These are phyloP conservation scores for Fistularia tabacaria DNA, from an alignment of 2,797 vertebrate genomes.

Conservation along the genomic window DNA sequence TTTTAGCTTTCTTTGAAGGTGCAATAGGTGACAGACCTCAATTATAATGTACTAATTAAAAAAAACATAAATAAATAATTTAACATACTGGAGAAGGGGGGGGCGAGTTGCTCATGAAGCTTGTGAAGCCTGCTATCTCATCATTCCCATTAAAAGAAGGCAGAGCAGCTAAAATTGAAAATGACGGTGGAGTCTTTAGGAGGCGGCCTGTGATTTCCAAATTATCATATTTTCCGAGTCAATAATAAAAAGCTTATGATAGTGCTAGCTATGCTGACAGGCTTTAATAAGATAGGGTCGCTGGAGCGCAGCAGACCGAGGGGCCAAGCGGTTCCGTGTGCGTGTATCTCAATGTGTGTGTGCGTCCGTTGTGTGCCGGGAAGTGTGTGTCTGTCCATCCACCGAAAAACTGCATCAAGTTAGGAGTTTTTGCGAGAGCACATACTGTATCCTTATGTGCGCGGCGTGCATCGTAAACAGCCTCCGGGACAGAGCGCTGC, in stretches of 20 bases:
- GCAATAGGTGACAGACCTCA: constrained; percentile 79
- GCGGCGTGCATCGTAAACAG: constrained; percentile 4
- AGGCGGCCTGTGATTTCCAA: constrained; percentile 78
- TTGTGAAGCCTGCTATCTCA: constrained; percentile 71
- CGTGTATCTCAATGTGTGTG: constrained; percentile 38
- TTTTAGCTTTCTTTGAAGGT: constrained; percentile 74
- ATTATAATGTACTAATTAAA: constrained; percentile 81
- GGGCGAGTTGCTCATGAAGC: constrained; percentile 51
- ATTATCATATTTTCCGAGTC: constrained; percentile 84
- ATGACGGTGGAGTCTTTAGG: constrained; percentile 75
- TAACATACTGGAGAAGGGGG: constrained; percentile 30
- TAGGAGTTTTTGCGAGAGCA: too few relatives aligned
- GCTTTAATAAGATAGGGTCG: constrained; percentile 80
- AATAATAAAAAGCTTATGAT: constrained; percentile 84
- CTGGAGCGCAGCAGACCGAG: constrained; percentile 69
- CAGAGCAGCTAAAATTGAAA: constrained; percentile 76
- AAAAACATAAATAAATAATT: constrained; percentile 70
- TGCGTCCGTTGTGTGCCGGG: constrained; percentile 20
- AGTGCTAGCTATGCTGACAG: constrained; percentile 76
- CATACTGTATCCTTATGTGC: background rate
- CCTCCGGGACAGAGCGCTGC: background rate
- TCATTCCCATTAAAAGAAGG: constrained; percentile 73
- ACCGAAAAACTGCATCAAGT: background rate
- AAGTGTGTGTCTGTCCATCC: constrained; percentile 29
- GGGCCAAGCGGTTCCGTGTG: constrained; percentile 48